Percentiles rank a stretch among this genome's conserved stretches.
phyloP scores from a whole-genome alignment of 1,140 invertebrate genomes.

The Harlomillsia oculata region DNA sequence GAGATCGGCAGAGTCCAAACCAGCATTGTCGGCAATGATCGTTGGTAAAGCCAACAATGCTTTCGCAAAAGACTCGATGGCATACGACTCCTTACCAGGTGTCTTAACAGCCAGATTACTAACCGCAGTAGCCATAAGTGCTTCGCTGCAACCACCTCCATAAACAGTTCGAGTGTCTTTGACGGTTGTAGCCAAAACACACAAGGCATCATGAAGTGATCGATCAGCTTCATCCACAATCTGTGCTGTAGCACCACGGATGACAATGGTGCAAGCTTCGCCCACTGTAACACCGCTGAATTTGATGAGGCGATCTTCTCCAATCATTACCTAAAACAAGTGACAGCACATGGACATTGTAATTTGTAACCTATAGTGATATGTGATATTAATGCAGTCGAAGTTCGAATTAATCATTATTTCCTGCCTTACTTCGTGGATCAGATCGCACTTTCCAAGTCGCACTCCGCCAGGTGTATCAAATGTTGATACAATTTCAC shows the following conservation, averaged over 20 bases:
- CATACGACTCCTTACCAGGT: constrained; percentile 93
- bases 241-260: constrained; percentile 97
- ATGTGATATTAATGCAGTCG: not conserved
- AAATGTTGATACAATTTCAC: constrained; percentile 98
- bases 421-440: constrained; percentile 66
- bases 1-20: constrained; percentile 93
- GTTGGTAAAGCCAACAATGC: constrained; percentile 79
- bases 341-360: constrained; percentile 9
- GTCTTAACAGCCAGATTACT: constrained; percentile 70
- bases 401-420: not conserved
- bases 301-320: constrained; percentile 89
- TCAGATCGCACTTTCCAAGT: constrained; percentile 85
- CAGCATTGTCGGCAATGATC: constrained; percentile 95
- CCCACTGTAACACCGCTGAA: constrained; percentile 91
- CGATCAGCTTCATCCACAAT: constrained; percentile 98
- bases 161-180: constrained; percentile 82
- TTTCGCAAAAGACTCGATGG: constrained; percentile 90
- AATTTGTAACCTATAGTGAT: not conserved
- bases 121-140: constrained; percentile 92
- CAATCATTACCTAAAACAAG: constrained; percentile 74
- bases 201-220: constrained; percentile 95
- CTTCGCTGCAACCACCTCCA: constrained; percentile 89
- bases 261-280: constrained; percentile 92
- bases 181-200: constrained; percentile 91
- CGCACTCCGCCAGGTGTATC: constrained; percentile 85